Conservation (phyloP, 2,113 vertebrate species). For the Hystrix cristata region DNA sequence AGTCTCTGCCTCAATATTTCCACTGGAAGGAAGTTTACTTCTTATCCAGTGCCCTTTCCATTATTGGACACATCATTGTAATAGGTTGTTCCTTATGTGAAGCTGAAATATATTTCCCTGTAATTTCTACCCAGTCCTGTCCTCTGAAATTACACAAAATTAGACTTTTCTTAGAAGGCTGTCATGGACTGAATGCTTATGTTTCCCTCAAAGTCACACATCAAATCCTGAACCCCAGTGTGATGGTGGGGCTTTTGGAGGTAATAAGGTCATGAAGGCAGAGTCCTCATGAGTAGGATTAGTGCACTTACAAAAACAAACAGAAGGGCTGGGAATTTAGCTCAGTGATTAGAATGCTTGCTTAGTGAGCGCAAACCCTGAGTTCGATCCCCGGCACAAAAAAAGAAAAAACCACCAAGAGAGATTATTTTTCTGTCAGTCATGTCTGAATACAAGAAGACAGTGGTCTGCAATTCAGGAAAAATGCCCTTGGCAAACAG, state of each 20-base stretch:
- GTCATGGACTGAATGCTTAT: background rate
- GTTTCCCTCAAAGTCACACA: background rate
- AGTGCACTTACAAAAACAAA: background rate
- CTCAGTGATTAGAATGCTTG: too few species aligned
- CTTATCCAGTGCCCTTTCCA: background rate
- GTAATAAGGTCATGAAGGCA: background rate
- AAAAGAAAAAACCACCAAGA: background rate
- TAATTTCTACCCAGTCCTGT: background rate
- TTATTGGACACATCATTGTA: background rate
- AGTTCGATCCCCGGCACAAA: too few species aligned
- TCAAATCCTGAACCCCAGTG: background rate
- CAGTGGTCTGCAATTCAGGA: background rate
- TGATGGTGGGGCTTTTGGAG: background rate
- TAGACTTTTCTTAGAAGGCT: background rate
- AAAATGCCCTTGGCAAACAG: background rate
- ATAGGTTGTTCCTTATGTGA: background rate
- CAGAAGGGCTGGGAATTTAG: too few species aligned
- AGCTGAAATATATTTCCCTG: background rate
- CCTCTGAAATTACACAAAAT: conserved; percentile 24
- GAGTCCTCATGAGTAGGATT: background rate
- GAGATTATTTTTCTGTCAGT: background rate
- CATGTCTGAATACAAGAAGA: background rate
- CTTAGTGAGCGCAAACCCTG: too few species aligned
- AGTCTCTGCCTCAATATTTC: background rate
- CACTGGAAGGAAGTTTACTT: background rate